phyloP scores from a whole-genome alignment of 2,888 invertebrate genomes.

The Linnaemya vulpina region DNA sequence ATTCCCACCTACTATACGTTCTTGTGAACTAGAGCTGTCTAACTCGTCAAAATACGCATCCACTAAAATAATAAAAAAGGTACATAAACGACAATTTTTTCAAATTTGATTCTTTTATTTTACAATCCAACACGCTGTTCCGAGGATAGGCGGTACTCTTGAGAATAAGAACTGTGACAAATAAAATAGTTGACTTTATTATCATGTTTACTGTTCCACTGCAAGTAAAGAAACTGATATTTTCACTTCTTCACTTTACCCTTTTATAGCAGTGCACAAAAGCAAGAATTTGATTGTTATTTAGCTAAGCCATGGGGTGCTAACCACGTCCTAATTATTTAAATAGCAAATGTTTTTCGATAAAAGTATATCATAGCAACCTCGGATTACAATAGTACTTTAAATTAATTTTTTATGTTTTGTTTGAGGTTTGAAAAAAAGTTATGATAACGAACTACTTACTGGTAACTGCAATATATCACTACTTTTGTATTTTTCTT shows the following conservation, averaged over 20 bases:
- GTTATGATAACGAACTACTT: constrained; percentile 3
- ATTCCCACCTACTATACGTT: constrained; percentile 80
- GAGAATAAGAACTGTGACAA: constrained; percentile 10
- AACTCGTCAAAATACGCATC: constrained; percentile 76
- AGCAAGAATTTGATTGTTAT: background rate
- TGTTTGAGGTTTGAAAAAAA: background rate
- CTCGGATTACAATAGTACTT: constrained; percentile 18
- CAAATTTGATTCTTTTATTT: background rate
- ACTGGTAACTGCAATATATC: background rate
- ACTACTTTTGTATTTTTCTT: background rate
- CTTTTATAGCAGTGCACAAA: constrained; percentile 40
- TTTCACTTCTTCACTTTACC: background rate
- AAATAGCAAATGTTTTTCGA: constrained; percentile 29
- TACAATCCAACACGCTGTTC: constrained; percentile 60
- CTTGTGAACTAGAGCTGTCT: constrained; percentile 75
- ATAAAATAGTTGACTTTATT: constrained; percentile 1
- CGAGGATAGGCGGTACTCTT: background rate
- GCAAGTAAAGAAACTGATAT: background rate
- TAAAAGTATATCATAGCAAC: constrained; percentile 18
- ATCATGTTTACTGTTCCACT: constrained; percentile 22
- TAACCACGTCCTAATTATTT: constrained; percentile 33
- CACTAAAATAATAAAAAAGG: constrained; percentile 70
- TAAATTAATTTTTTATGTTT: constrained; percentile 5
- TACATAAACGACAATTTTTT: background rate
- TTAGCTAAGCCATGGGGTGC: constrained; percentile 9